phyloP scores from a whole-genome alignment of 2,113 vertebrate species.

The Ptychochromis oligacanthus region DNA sequence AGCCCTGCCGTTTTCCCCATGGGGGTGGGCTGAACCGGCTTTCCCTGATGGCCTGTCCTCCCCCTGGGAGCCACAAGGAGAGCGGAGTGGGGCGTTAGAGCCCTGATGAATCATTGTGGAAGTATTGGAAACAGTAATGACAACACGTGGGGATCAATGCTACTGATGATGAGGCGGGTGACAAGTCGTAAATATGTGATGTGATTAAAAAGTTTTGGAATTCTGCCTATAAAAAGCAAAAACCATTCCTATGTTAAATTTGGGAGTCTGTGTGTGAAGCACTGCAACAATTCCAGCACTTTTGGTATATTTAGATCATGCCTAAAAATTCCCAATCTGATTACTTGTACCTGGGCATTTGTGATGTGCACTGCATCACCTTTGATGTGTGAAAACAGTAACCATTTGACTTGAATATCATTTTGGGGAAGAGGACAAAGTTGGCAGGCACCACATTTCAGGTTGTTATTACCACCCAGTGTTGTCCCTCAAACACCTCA shows the following conservation, averaged over 20 bases:
- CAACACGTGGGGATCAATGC: constrained; percentile 26
- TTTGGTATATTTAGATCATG: not conserved
- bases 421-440: not conserved
- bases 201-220: not conserved
- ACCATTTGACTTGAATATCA: not conserved
- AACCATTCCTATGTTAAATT: not conserved
- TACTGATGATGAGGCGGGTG: constrained; percentile 31
- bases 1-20: constrained; percentile 90
- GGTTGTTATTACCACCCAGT: not conserved
- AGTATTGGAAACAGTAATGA: constrained; percentile 36
- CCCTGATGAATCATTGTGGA: constrained; percentile 56
- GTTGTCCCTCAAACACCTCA: not conserved
- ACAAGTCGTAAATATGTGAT: not conserved
- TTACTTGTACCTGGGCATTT: not conserved
- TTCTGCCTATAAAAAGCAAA: not conserved
- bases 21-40: constrained; percentile 91
- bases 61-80: constrained; percentile 88
- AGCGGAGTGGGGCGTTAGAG: constrained; percentile 75
- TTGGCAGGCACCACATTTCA: not conserved
- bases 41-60: constrained; percentile 94
- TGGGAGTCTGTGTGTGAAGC: not conserved
- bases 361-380: not conserved
- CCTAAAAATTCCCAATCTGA: not conserved
- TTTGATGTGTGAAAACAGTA: not conserved
- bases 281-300: not conserved